Evolutionary conservation across 2,888 invertebrate genomes (phyloP).

Genomic region (Orthosia incerta): DNA sequence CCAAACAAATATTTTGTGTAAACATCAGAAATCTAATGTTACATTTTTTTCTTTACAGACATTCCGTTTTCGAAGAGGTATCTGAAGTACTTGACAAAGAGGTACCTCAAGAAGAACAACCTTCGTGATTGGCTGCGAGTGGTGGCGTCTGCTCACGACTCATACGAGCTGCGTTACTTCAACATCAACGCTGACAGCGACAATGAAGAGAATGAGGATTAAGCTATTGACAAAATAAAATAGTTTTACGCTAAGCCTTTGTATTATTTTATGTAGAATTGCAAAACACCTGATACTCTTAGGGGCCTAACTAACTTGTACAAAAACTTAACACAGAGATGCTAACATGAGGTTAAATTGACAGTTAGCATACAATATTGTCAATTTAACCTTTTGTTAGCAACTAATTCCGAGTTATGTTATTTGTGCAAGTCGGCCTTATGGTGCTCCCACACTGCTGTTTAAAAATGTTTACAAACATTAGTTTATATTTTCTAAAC

Average conservation of each 20-base stretch:
- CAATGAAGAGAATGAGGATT: slow-evolving; percentile 97
- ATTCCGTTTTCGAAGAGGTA: slow-evolving; percentile 96
- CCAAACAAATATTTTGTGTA: not conserved
- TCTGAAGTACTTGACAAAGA: slow-evolving; percentile 99
- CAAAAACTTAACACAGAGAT: too few relatives aligned
- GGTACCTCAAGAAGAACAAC: slow-evolving; percentile 99
- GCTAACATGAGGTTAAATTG: too few relatives aligned
- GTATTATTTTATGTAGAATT: slow-evolving; percentile 52
- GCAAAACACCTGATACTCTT: not conserved
- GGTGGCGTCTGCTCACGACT: slow-evolving; percentile 98
- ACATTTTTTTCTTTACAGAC: slow-evolving; percentile 77
- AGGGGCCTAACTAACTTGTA: too few relatives aligned
- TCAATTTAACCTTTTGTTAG: too few relatives aligned
- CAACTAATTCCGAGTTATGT: too few relatives aligned
- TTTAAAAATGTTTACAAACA: too few relatives aligned
- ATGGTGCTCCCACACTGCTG: too few relatives aligned
- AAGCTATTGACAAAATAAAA: slow-evolving; percentile 86
- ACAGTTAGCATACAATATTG: too few relatives aligned
- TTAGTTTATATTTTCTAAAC: too few relatives aligned
- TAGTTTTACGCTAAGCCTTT: slow-evolving; percentile 84
- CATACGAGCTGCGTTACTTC: slow-evolving; percentile 99
- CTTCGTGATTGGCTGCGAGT: slow-evolving; percentile 99
- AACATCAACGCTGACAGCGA: slow-evolving; percentile 95
- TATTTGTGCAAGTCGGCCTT: too few relatives aligned
- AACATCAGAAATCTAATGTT: not conserved